Percentiles rank a stretch among this genome's conserved stretches.
Evolutionary conservation across 2,797 vertebrate species (phyloP).

Genomic region (Petrocephalus sullivani): DNA sequence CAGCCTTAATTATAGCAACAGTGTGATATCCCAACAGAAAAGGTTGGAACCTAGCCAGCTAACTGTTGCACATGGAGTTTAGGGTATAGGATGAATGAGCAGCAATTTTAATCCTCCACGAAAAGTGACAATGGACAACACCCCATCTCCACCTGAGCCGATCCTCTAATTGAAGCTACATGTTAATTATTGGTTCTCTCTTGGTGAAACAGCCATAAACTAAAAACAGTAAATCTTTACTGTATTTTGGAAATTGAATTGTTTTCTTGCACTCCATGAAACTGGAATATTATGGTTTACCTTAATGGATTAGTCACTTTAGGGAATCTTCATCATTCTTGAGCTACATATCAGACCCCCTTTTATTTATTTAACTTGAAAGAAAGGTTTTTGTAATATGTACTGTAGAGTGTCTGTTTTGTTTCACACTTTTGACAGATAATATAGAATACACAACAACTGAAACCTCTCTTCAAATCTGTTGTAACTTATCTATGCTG

Average conservation of each 20-base stretch:
- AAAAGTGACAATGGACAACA: not conserved
- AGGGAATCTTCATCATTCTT: conserved; percentile 29
- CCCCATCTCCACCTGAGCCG: not conserved
- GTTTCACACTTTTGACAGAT: conserved; percentile 59
- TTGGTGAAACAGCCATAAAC: not conserved
- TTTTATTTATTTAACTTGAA: conserved; percentile 53
- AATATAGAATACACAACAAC: conserved; percentile 42
- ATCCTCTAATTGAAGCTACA: not conserved
- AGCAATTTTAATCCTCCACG: not conserved
- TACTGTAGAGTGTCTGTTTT: conserved; percentile 40
- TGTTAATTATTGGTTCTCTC: not conserved
- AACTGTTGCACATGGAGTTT: not conserved
- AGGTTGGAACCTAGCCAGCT: not conserved
- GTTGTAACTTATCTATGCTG: conserved; percentile 63
- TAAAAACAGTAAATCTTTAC: not conserved
- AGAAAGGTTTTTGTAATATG: conserved; percentile 52
- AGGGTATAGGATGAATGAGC: not conserved
- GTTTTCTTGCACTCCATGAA: conserved; percentile 43
- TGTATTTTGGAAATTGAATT: conserved; percentile 38
- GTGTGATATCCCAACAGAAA: not conserved
- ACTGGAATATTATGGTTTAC: conserved; percentile 54
- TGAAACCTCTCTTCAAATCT: conserved; percentile 42
- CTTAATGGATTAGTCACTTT: conserved; percentile 42
- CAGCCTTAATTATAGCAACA: not conserved
- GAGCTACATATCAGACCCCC: conserved; percentile 39